Evolutionary conservation across 2,888 invertebrate species (phyloP).

Genomic region (Ceratothoa steindachneri): DNA sequence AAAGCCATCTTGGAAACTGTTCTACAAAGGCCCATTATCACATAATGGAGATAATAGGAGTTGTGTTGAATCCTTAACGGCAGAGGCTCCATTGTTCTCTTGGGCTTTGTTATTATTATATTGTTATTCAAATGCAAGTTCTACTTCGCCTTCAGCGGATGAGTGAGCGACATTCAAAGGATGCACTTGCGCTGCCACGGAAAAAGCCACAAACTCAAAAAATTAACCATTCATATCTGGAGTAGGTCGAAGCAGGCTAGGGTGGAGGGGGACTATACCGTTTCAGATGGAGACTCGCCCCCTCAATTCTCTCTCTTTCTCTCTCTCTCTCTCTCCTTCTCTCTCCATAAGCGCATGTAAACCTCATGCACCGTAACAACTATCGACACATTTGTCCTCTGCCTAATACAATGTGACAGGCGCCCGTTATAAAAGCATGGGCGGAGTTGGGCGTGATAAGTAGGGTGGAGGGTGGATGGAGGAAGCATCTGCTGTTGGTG

Average conservation of each 20-base stretch:
- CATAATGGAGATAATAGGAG: not conserved
- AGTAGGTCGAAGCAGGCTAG: no score
- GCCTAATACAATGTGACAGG: not conserved
- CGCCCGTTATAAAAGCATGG: constrained; percentile 10
- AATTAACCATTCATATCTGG: no score
- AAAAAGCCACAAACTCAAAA: no score
- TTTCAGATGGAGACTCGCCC: no score
- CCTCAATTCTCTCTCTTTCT: no score
- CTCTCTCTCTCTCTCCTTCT: no score
- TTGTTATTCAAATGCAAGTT: not conserved
- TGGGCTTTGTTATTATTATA: not conserved
- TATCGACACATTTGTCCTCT: not conserved
- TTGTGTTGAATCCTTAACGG: not conserved
- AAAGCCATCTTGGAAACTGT: not conserved
- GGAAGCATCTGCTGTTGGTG: constrained; percentile 6
- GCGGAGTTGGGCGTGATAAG: not conserved
- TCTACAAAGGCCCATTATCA: not conserved
- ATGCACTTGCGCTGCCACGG: no score
- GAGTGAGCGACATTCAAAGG: no score
- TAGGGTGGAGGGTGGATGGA: not conserved
- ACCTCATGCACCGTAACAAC: no score
- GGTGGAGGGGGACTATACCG: no score
- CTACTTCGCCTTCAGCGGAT: no score
- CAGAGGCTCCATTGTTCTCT: not conserved
- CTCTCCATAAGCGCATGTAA: no score